Evolutionary conservation across 2,888 invertebrate species (phyloP).

Genomic region (Drosophila nigritarsus): DNA sequence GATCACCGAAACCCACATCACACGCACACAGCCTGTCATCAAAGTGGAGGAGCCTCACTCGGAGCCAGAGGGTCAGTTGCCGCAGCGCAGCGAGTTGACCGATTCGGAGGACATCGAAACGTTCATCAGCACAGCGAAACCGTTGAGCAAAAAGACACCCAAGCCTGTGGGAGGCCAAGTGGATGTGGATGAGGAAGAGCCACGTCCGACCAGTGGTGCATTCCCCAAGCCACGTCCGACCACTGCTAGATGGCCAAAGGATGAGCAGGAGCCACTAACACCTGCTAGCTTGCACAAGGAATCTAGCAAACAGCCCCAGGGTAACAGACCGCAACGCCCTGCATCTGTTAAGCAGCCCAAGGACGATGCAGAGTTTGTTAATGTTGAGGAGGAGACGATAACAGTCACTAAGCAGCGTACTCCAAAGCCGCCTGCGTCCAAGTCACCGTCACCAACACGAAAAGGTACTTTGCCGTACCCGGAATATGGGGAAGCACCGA

Average conservation of each 20-base stretch:
- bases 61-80: slow-evolving; percentile 33
- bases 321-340: neutral
- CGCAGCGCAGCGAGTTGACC: slow-evolving; percentile 37
- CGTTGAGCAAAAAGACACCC: neutral
- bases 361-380: neutral
- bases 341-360: neutral
- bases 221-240: neutral
- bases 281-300: neutral
- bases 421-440: neutral
- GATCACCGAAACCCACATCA: slow-evolving; percentile 53
- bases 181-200: slow-evolving; percentile 5
- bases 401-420: slow-evolving; percentile 1
- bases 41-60: slow-evolving; percentile 57
- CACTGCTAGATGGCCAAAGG: slow-evolving; percentile 1
- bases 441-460: slow-evolving; percentile 1
- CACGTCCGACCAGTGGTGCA: neutral
- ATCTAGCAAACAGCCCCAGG: neutral
- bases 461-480: neutral
- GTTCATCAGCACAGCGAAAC: slow-evolving; percentile 7
- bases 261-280: slow-evolving; percentile 2
- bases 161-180: neutral
- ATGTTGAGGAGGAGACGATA: neutral
- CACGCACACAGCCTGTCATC: slow-evolving; percentile 59
- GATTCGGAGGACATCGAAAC: slow-evolving; percentile 40
- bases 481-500: neutral